phyloP scores from a whole-genome alignment of 2,113 vertebrate genomes.

The Corythornis madagascariensis region DNA sequence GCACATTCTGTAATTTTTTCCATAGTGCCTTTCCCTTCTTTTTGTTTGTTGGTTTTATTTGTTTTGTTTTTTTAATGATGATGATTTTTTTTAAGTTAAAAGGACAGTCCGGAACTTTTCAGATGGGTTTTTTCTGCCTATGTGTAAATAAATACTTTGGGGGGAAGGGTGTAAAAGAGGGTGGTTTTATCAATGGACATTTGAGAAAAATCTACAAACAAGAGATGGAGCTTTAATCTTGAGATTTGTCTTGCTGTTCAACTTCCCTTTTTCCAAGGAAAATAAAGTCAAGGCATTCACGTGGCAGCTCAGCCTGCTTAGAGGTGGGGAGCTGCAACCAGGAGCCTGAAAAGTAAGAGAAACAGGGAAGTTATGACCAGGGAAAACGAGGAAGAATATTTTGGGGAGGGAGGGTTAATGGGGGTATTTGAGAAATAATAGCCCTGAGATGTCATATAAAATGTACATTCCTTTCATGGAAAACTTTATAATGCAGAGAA shows the following conservation, averaged over 20 bases:
- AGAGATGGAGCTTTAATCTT: conserved; percentile 66
- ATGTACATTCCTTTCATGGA: conserved; percentile 43
- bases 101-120: conserved; percentile 73
- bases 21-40: conserved; percentile 79
- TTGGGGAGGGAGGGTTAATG: neutral
- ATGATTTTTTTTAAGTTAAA: conserved; percentile 67
- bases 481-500: conserved; percentile 33
- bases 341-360: conserved; percentile 18
- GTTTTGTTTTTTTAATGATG: neutral
- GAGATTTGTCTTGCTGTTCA: conserved; percentile 39
- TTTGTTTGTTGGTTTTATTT: conserved; percentile 12
- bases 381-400: conserved; percentile 29
- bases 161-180: conserved; percentile 8
- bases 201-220: conserved; percentile 38
- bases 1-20: conserved; percentile 72
- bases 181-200: conserved; percentile 41
- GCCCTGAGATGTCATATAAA: conserved; percentile 43
- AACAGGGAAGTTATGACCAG: neutral
- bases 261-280: conserved; percentile 56
- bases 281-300: conserved; percentile 26
- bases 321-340: conserved; percentile 3
- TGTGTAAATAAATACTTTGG: conserved; percentile 72
- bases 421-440: conserved; percentile 8
- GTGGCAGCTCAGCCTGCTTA: conserved; percentile 30
- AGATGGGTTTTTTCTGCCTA: conserved; percentile 53